These are phyloP conservation scores for Solenopsis invicta DNA, from an alignment of 1,140 invertebrate genomes.

Conservation along the genomic window DNA sequence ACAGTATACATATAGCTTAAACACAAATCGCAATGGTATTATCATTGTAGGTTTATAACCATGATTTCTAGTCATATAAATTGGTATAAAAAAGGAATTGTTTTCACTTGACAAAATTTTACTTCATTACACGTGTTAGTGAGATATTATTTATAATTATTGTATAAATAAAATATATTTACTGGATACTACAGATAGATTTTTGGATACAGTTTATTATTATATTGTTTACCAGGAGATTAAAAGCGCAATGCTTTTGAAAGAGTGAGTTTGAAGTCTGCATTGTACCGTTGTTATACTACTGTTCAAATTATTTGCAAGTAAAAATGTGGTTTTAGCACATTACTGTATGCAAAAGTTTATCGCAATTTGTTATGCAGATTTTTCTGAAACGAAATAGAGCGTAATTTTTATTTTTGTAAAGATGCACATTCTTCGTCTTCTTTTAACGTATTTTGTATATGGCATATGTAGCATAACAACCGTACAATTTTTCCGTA, in stretches of 20 bases:
- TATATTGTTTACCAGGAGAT: constrained; percentile 79
- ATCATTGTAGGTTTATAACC: constrained; percentile 35
- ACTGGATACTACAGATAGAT: constrained; percentile 76
- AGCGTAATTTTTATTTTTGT: background rate
- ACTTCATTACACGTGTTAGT: constrained; percentile 63
- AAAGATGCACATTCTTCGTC: background rate
- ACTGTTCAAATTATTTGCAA: constrained; percentile 37
- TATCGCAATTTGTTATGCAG: background rate
- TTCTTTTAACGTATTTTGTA: background rate
- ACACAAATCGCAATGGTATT: constrained; percentile 25
- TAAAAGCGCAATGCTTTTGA: constrained; percentile 30
- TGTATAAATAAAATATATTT: constrained; percentile 68
- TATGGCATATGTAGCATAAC: constrained; percentile 34
- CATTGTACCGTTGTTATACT: constrained; percentile 57
- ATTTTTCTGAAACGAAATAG: background rate
- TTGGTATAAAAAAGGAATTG: constrained; percentile 8
- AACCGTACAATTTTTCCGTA: constrained; percentile 40
- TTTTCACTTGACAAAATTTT: constrained; percentile 51
- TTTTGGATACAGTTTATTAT: constrained; percentile 80
- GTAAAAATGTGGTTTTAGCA: background rate
- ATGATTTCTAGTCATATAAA: constrained; percentile 69
- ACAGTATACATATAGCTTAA: constrained; percentile 29
- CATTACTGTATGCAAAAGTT: constrained; percentile 24
- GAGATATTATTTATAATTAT: constrained; percentile 80
- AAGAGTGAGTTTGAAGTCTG: constrained; percentile 21